Conservation (phyloP, 2,888 invertebrate genomes). For the Arenicola marina region DNA sequence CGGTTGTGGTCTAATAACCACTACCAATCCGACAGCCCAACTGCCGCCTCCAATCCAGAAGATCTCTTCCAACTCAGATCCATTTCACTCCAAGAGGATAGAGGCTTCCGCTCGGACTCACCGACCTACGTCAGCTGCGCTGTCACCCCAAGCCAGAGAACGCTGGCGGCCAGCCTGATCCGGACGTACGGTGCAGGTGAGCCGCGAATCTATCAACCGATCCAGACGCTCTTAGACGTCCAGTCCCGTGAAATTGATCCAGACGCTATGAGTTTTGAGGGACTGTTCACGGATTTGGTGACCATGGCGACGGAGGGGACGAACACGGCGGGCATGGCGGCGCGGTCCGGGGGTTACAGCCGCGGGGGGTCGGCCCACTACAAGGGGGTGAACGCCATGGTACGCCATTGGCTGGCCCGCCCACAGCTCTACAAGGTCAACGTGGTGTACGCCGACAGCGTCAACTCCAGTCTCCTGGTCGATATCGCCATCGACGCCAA, state of each 20-base stretch:
- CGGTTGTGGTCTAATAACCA: not conserved
- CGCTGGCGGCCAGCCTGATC: not conserved
- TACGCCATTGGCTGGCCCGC: not conserved
- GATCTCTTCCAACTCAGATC: constrained; percentile 6
- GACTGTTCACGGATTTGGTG: not conserved
- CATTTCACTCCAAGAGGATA: not conserved
- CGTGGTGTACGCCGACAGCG: not conserved
- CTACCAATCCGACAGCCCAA: not conserved
- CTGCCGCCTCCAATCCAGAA: not conserved
- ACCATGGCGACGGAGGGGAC: not conserved
- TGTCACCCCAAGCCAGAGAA: not conserved
- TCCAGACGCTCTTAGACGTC: not conserved
- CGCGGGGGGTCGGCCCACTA: not conserved
- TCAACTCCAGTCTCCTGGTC: not conserved
- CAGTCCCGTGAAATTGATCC: not conserved
- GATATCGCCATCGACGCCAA: not conserved
- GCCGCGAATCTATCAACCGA: not conserved
- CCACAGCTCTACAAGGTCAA: not conserved
- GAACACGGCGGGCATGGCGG: not conserved
- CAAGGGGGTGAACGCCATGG: not conserved
- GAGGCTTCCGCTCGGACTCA: not conserved
- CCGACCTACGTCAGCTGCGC: not conserved
- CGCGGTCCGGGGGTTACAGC: not conserved
- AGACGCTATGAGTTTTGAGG: constrained; percentile 7
- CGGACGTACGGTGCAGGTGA: not conserved